A percentile compares a stretch with the other conserved stretches of the same genome.
Evolutionary conservation across 1,140 invertebrate genomes (phyloP).

Genomic region (Drosophila mojavensis): DNA sequence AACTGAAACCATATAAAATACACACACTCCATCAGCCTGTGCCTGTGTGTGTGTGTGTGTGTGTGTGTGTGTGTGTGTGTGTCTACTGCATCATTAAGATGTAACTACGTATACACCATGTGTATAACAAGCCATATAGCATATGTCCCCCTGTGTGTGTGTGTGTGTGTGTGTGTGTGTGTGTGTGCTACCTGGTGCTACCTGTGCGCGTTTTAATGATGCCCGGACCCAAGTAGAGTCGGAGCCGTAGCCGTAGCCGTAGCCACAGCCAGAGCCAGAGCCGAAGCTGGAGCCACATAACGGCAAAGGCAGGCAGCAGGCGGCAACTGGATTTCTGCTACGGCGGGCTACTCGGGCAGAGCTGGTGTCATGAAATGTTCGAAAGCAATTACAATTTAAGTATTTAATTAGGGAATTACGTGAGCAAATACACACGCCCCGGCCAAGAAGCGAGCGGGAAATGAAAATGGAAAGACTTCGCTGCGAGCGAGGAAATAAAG

Average conservation of each 20-base stretch:
- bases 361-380: constrained; percentile 55
- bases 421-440: constrained; percentile 70
- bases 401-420: constrained; percentile 83
- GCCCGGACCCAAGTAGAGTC: constrained; percentile 25
- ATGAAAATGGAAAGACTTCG: not conserved
- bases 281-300: not conserved
- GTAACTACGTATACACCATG: constrained; percentile 18
- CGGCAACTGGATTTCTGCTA: constrained; percentile 14
- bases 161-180: constrained; percentile 5
- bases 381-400: constrained; percentile 83
- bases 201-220: constrained; percentile 68
- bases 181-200: no score
- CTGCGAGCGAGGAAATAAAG: not conserved
- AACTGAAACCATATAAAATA: constrained; percentile 4
- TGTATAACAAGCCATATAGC: constrained; percentile 42
- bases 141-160: constrained; percentile 26
- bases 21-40: not conserved
- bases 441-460: not conserved
- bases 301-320: not conserved
- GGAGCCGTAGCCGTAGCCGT: not conserved
- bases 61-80: constrained; percentile 11
- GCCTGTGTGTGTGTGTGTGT: not conserved
- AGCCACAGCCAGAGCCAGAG: not conserved
- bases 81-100: constrained; percentile 33
- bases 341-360: constrained; percentile 1